Percentiles rank a stretch among this genome's conserved stretches.
phyloP scores from a whole-genome alignment of 2,113 vertebrate species.

The Amblyopsis rosae region DNA sequence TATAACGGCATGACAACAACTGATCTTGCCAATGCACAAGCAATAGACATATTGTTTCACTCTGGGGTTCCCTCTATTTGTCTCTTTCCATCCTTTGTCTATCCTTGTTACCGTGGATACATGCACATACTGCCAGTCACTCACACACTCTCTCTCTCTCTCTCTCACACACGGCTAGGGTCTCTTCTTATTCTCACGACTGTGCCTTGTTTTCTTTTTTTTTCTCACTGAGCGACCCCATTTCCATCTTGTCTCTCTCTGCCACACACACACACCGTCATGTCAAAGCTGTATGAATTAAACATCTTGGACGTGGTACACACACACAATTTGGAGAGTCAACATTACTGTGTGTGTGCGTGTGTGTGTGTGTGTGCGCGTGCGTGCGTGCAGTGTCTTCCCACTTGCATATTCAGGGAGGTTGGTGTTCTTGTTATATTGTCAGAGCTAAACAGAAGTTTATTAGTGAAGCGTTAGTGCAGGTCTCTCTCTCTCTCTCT shows the following conservation, averaged over 20 bases:
- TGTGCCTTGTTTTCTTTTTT: conserved; percentile 20
- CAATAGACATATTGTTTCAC: conserved; percentile 5
- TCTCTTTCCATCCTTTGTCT: conserved; percentile 34
- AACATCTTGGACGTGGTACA: conserved; percentile 57
- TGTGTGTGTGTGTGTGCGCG: conserved; percentile 19
- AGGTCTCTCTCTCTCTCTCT: background rate
- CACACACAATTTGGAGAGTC: conserved; percentile 54
- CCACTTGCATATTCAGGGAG: conserved; percentile 20
- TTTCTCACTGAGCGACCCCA: background rate
- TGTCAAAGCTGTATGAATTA: conserved; percentile 58
- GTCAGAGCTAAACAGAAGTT: background rate
- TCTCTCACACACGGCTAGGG: background rate
- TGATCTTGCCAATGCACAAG: no score
- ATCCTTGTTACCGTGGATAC: conserved; percentile 6
- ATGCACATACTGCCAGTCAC: conserved; percentile 11
- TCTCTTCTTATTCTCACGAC: conserved; percentile 21
- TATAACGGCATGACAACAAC: background rate
- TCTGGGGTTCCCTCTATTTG: conserved; percentile 20
- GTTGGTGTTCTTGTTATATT: conserved; percentile 34
- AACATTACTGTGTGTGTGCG: conserved; percentile 33
- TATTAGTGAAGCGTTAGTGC: background rate
- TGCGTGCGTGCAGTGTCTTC: conserved; percentile 20
- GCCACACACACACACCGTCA: conserved; percentile 18
- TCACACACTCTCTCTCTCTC: conserved; percentile 13
- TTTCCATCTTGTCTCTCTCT: conserved; percentile 25